phyloP scores from a whole-genome alignment of 1,140 invertebrate species.

The Himalopsyche phryganea region DNA sequence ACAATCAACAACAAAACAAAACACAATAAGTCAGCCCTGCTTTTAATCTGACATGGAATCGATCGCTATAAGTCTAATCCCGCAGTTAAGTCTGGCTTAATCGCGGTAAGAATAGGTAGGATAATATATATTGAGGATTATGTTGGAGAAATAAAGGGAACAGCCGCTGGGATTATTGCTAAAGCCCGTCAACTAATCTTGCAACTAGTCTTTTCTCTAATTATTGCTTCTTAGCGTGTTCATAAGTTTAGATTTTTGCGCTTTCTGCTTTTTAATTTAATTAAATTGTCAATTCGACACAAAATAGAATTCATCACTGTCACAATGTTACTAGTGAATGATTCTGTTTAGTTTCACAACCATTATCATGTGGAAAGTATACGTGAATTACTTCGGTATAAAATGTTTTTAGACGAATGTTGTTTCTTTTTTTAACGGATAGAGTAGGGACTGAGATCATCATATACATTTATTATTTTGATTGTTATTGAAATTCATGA shows the following conservation, averaged over 20 bases:
- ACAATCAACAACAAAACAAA: neutral
- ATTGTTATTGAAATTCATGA: too few relatives aligned
- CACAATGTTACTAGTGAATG: too few relatives aligned
- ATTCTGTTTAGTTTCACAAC: too few relatives aligned
- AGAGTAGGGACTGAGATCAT: too few relatives aligned
- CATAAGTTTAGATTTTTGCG: constrained; percentile 16
- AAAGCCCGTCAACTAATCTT: constrained; percentile 21
- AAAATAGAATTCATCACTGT: too few relatives aligned
- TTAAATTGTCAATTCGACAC: too few relatives aligned
- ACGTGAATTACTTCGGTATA: too few relatives aligned
- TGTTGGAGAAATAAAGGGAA: constrained; percentile 10
- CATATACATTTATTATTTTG: too few relatives aligned
- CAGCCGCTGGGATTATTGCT: constrained; percentile 24
- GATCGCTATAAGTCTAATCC: constrained; percentile 23
- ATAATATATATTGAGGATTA: constrained; percentile 32
- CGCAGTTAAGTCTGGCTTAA: constrained; percentile 24
- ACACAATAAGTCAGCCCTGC: neutral
- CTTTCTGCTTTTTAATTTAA: too few relatives aligned
- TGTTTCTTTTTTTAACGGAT: too few relatives aligned
- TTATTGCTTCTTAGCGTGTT: constrained; percentile 28
- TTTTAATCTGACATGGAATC: constrained; percentile 28
- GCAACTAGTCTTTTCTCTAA: constrained; percentile 24
- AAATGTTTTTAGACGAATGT: too few relatives aligned
- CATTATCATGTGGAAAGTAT: too few relatives aligned
- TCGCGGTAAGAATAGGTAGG: constrained; percentile 27